Evolutionary conservation across 2,797 vertebrate species (phyloP).

Genomic region (Dicrostonyx torquatus): DNA sequence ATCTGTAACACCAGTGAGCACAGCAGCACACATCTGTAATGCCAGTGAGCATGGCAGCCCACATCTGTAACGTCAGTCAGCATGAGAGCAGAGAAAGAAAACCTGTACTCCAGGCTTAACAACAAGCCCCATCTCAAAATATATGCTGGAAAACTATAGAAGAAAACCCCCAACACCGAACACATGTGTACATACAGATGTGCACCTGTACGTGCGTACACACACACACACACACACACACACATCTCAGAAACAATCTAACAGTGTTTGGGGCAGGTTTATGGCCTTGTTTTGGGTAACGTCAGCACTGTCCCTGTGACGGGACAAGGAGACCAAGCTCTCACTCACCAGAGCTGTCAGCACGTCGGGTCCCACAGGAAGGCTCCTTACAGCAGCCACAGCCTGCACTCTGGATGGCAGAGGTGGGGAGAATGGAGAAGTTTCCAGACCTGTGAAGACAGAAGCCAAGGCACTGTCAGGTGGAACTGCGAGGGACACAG

Average conservation of each 20-base stretch:
- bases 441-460: conserved; percentile 37
- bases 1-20: too few relatives aligned
- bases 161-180: neutral
- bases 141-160: neutral
- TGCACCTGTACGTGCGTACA: neutral
- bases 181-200: neutral
- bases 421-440: neutral
- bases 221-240: neutral
- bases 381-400: neutral
- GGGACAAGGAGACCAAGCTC: neutral
- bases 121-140: neutral
- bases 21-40: too few relatives aligned
- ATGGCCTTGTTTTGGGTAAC: neutral
- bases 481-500: neutral
- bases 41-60: too few relatives aligned
- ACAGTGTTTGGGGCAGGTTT: too few relatives aligned
- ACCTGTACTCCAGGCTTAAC: neutral
- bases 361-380: neutral
- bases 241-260: neutral
- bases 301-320: neutral
- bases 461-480: neutral
- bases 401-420: neutral
- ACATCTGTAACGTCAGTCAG: too few relatives aligned
- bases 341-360: conserved; percentile 20
- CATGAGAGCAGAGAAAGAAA: neutral